Base-by-base conservation (phyloP, 1,140 invertebrate genomes). In the Atta texana region DNA sequence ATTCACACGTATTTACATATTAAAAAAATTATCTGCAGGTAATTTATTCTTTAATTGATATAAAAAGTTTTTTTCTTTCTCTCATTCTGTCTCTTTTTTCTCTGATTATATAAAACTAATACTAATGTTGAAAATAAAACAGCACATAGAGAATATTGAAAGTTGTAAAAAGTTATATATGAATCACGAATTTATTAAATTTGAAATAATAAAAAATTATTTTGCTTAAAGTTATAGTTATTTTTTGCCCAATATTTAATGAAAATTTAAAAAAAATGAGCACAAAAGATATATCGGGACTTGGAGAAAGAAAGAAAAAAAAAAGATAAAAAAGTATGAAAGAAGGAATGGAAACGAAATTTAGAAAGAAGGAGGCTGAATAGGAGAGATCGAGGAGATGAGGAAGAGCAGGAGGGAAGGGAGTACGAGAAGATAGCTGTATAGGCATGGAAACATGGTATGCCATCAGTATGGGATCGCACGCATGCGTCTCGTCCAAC, bases 401-500 rank as follows among this genome's bases (percentile, higher is more conserved):
- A 57, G 90, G 81, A 64, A 64, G 53, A 44, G 10, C 34, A 34
- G 57, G 61, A 71, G 61, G 21, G 63, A 21, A 28, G 59, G 49
- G 24, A n/a, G 28, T 64, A 39, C 12, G 74, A 31, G 71, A 71
- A 21, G 88, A 86, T 91, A 92, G 88, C 87, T 75, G 89, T 85
- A 88, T 85, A 81, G 87, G 86, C 63, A 89, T 78, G 76, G 78
- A 85, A 82, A 72, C 72, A 89, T 57, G 92, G 89, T 85, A 93
- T 89, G 90, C 91, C 91, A 86, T 89, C 87, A 85, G 90, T 78
- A 92, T 91, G 91, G 91, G 91, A 94, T 94, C 91, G 92, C 92
- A 93, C 91, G 91, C 91, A 92, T 92, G 92, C 92, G 92, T 92
- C 93, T 93, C 91, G 91, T 92, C 90, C 88, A 81, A 71, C 93